Base-by-base conservation (phyloP, 2,797 vertebrate genomes). In the Coregonus suidteri region DNA sequence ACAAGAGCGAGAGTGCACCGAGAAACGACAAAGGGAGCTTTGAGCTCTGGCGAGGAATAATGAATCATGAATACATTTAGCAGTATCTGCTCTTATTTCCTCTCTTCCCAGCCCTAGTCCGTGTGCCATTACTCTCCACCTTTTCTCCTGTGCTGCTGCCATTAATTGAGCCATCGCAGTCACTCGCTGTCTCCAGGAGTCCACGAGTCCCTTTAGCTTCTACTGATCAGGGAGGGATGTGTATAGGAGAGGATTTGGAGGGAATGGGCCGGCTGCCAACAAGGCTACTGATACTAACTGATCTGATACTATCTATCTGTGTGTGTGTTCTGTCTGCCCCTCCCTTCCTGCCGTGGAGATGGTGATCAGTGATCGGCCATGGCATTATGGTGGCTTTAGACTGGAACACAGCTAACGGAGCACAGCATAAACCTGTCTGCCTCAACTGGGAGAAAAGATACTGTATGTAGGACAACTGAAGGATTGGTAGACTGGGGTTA, bases 41-140 rank as follows among this genome's bases (percentile, higher is more conserved):
- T 88, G 85, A 90, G 88, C 89, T 65, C 82, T 86, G 78, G 86
- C 78, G 84, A 82, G 88, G 90, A 91, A 91, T 91, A 92, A 92
- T 92, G 90, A 93, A 91, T 93, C 91, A 92, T 93, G 91, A 93
- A 93, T 93, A 92, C 89, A 92, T 92, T 91, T 86, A 92, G 92
- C 89, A 89, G 87, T 91, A n/a, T 90, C 90, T 90, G 87, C 88
- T 91, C 92, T 91, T 91, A 91, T 90, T 91, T 90, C 90, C 90
- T 88, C 82, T 83, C 83, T 79, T 72, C 81, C 31, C 4, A 1
- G 62, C 82, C 53, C 78, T 7, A 53, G 71, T 59, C n/a, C 73
- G 31, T 77, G 54, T 73, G 72, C 64, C 47, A 41, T 71, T 34
- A 78, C 81, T 74, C 80, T 81, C 73, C 77, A 90, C 88, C 89